phyloP scores from a whole-genome alignment of 1,140 invertebrate species.

The Metopolophium dirhodum region DNA sequence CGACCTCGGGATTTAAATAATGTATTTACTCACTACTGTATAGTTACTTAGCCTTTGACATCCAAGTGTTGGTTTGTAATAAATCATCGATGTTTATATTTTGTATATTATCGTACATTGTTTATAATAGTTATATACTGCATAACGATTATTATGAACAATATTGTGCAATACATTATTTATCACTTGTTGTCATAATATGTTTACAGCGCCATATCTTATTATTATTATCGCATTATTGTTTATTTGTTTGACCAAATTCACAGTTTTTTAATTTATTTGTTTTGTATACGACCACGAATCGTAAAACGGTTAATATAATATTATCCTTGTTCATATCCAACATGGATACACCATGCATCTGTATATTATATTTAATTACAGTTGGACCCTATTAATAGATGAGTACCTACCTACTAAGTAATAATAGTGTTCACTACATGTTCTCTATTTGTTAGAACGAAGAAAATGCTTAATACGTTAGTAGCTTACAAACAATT shows the following conservation, averaged over 20 bases:
- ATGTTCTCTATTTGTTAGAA: too few relatives aligned
- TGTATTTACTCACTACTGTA: not conserved
- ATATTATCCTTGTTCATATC: not conserved
- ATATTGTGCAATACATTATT: not conserved
- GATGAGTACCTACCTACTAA: too few relatives aligned
- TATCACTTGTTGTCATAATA: not conserved
- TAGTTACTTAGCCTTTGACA: not conserved
- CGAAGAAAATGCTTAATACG: too few relatives aligned
- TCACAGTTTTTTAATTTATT: not conserved
- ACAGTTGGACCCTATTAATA: not conserved
- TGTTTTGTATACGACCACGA: not conserved
- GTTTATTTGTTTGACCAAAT: not conserved
- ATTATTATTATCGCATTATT: not conserved
- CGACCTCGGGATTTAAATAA: slow-evolving; percentile 18
- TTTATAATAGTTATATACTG: not conserved
- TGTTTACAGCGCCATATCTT: not conserved
- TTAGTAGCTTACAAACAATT: too few relatives aligned
- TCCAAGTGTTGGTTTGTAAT: not conserved
- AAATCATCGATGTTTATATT: not conserved
- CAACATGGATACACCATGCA: not conserved
- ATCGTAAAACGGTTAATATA: not conserved
- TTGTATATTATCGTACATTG: not conserved
- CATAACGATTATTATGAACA: not conserved
- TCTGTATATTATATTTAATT: not conserved
- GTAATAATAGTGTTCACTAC: too few relatives aligned